Base-by-base conservation (phyloP, 2,797 vertebrate genomes). In the Mallotus villosus region DNA sequence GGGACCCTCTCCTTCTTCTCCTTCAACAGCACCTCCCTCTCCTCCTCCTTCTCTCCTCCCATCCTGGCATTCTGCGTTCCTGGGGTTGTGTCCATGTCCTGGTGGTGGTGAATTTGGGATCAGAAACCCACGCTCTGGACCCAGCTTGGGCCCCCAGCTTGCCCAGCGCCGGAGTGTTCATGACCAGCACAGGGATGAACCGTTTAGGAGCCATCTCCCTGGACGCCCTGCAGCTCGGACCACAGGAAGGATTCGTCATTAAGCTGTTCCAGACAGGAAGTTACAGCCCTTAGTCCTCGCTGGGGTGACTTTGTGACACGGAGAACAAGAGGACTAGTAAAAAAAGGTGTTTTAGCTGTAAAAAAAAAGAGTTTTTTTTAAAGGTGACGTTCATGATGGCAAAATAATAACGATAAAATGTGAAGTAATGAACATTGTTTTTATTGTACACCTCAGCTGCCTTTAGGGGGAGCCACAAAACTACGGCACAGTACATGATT, bases 31-130 rank as follows among this genome's bases (percentile, higher is more conserved):
- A 81, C 86, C 29, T 72, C 74, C 7, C 67, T 74, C 76, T 67
- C 62, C 32, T 74, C 22, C 1, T 73, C 80, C 19, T 60, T 76
- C 29, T 72, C 84, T 12, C 37, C 37, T 1, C 80, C 87, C 0
- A 22, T 89, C 63, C 68, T 93, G 74, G 92, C 92, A 49, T 94
- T 80, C 73, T 92, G 68, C 87, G 92, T 68, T 93, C 92, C 9
- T 94, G 92, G 93, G 91, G 88, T 22, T 94, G 92, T 1, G 82
- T 89, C 63, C 90, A 90, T 59, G 90, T 94, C 72, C 81, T 94
- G 0, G 60, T 93, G 22, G 70, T 94, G 78, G 84, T 94, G 49
- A 94, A 94, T 64, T 1, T 89, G 0, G 86, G 90, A 2, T 32
- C 88, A 0, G 84, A 89, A 58, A 27, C 51, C 22, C 82, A 74